Evolutionary conservation across 2,888 invertebrate species (phyloP).

Genomic region (Torymus texanus): DNA sequence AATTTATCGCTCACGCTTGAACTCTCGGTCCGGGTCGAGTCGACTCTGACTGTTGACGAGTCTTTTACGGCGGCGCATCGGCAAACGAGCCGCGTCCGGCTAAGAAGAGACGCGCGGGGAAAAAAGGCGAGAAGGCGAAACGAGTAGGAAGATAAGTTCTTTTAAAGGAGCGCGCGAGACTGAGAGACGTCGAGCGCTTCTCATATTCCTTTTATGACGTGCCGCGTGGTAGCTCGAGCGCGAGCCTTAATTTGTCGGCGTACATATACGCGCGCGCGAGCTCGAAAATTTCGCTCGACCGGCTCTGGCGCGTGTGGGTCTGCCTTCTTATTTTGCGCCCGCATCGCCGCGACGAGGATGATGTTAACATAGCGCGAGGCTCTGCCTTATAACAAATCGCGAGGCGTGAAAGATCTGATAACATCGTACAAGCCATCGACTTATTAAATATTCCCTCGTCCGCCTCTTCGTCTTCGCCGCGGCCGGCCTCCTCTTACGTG

Average conservation of each 20-base stretch:
- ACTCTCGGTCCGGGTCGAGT: constrained; percentile 1
- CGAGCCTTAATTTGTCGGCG: too few species aligned
- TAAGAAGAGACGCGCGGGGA: not conserved
- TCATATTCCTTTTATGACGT: constrained; percentile 18
- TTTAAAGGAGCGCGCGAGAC: not conserved
- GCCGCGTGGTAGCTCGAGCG: constrained; percentile 24
- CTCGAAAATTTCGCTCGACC: too few species aligned
- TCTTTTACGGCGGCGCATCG: constrained; percentile 28
- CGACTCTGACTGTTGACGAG: constrained; percentile 37
- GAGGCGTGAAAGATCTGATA: constrained; percentile 48
- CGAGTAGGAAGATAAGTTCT: constrained; percentile 2
- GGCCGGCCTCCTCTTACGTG: not conserved
- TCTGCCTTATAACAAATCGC: constrained; percentile 32
- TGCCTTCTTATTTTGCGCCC: not conserved
- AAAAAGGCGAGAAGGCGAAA: constrained; percentile 2
- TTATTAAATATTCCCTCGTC: constrained; percentile 41
- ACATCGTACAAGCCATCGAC: constrained; percentile 35
- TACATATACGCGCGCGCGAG: not conserved
- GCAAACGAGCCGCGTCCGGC: not conserved
- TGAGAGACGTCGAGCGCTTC: not conserved
- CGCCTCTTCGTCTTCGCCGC: not conserved
- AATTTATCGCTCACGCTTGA: constrained; percentile 41
- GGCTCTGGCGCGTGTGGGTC: not conserved
- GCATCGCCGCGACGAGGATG: not conserved
- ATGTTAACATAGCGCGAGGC: constrained; percentile 25